Conservation (phyloP, 92 coral and sea anemone species). For the Pocillopora meandrina region DNA sequence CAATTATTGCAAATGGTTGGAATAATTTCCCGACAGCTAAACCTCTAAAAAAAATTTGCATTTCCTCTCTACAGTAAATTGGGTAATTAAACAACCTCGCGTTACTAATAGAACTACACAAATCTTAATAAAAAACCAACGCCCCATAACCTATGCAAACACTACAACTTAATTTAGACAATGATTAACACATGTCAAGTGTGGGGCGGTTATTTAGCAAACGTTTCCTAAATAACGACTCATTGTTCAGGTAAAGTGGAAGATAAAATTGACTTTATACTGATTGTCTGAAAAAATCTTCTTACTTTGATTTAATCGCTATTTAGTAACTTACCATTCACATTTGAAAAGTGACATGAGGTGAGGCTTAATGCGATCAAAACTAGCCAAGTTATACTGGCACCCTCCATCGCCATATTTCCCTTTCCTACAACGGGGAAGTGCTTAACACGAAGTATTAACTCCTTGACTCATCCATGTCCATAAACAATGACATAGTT, state of each 20-base stretch:
- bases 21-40: neutral
- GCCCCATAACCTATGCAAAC: neutral
- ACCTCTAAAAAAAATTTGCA: neutral
- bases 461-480: constrained; percentile 38
- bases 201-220: neutral
- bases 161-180: neutral
- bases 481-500: constrained; percentile 53
- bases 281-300: no score
- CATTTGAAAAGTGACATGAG: neutral
- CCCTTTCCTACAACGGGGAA: constrained; percentile 10
- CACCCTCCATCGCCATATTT: constrained; percentile 25
- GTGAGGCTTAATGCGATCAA: constrained; percentile 14
- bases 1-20: no score
- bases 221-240: neutral
- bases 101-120: neutral
- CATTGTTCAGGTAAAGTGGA: neutral
- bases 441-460: constrained; percentile 28
- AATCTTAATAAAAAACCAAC: neutral
- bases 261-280: neutral
- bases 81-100: neutral
- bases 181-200: neutral
- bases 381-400: constrained; percentile 5
- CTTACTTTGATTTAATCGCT: no score
- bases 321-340: constrained; percentile 8
- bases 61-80: neutral